Percentiles rank a stretch among this genome's conserved stretches.
Evolutionary conservation across 1,140 invertebrate species (phyloP).

Genomic region (Cydia strobilella): DNA sequence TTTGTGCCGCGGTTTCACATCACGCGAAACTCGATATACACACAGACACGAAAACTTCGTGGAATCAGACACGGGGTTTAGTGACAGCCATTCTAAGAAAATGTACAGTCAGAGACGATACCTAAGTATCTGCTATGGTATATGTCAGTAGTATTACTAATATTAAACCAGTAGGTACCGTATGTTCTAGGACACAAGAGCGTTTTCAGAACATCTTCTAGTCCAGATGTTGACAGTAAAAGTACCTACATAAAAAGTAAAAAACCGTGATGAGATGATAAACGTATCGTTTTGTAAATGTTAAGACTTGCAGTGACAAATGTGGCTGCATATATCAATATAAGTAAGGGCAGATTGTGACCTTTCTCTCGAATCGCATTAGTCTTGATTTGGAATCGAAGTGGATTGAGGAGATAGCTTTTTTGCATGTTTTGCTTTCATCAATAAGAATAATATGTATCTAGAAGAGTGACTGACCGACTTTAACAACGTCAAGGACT

Average conservation of each 20-base stretch:
- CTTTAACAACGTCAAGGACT: neutral
- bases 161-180: neutral
- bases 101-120: neutral
- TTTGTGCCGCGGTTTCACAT: slow-evolving; percentile 16
- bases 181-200: neutral
- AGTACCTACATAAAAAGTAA: slow-evolving; percentile 5
- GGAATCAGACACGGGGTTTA: slow-evolving; percentile 15
- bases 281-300: slow-evolving; percentile 50
- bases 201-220: neutral
- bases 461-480: neutral
- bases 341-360: slow-evolving; percentile 23
- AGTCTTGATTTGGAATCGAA: slow-evolving; percentile 28
- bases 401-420: slow-evolving; percentile 1
- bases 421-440: slow-evolving; percentile 16
- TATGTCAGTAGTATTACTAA: neutral
- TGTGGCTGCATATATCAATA: slow-evolving; percentile 33
- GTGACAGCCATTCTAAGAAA: slow-evolving; percentile 9
- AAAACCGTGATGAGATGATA: slow-evolving; percentile 44
- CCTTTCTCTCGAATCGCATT: slow-evolving; percentile 4
- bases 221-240: neutral
- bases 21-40: neutral
- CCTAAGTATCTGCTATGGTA: neutral
- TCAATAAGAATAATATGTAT: neutral
- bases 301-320: slow-evolving; percentile 45
- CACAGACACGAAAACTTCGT: slow-evolving; percentile 21